Base-by-base conservation (phyloP, 2,888 invertebrate genomes). In the Thymelicus acteon region DNA sequence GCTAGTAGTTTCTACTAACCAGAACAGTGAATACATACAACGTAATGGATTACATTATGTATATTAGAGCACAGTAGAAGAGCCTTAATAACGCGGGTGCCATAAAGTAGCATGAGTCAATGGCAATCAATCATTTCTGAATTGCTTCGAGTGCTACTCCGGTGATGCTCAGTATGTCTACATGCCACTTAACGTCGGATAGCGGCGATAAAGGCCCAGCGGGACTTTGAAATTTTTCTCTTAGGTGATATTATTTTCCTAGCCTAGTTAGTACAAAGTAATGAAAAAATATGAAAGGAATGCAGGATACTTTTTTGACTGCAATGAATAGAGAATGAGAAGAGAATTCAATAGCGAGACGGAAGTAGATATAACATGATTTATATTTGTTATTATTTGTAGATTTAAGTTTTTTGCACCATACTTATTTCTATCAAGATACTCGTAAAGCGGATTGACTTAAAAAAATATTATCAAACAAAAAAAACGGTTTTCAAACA, bases 51-150 rank as follows among this genome's bases (percentile, higher is more conserved):
- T 52, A 52, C n/a, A n/a, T 54, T 52, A 52, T 52, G 52, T 19
- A 54, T 54, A 24, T 54, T 54, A 24, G 24, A 24, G 4, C 5
- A 44, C 12, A 10, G 24, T 12, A 54, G 24, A 19, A 8, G 52
- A 52, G 54, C 54, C 24, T 54, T 44, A 44, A 44, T 44, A 24
- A 24, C 19, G 54, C 12, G 37, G 60, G 7, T 31, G 37, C 47
- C 49, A 37, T 37, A 49, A 63, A 63, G 49, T 63, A 37, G 24
- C 48, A 15, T 7, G 62, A 69, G 69, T 72, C 72, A 67, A 73
- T 73, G 57, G 72, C 67, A 73, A 73, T 73, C 73, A 73, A 73
- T 73, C 72, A 73, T 70, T 70, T 60, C 54, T 60, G 69, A 73
- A 70, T 47, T 63, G 63, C 63, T 63, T 64, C 52, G 73, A 73